phyloP scores from a whole-genome alignment of 1,140 invertebrate genomes.

The Lasaia peninsularis region DNA sequence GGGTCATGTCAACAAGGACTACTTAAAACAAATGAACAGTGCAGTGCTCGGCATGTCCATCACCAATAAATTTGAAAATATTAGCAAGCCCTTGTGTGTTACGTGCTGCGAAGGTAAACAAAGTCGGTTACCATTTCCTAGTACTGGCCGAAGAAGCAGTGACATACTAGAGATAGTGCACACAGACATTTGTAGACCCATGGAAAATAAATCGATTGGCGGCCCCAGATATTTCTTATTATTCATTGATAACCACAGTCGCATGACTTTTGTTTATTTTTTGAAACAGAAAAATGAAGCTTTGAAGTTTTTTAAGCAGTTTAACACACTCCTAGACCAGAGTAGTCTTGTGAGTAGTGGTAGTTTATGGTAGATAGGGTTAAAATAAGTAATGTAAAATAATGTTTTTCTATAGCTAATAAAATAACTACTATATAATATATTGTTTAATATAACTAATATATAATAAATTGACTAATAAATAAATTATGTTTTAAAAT shows the following conservation, averaged over 20 bases:
- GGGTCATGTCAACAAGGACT: slow-evolving; percentile 7
- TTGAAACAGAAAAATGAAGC: neutral
- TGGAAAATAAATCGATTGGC: neutral
- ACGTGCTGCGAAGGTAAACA: neutral
- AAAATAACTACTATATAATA: too few species aligned
- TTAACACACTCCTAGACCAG: neutral
- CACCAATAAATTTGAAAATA: neutral
- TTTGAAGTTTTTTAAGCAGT: neutral
- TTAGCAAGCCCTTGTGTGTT: neutral
- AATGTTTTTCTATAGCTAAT: too few species aligned
- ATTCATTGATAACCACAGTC: neutral
- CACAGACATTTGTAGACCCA: neutral
- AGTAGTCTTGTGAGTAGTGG: neutral
- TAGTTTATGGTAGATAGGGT: too few species aligned
- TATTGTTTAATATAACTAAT: too few species aligned
- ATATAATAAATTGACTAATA: too few species aligned
- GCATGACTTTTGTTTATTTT: slow-evolving; percentile 1
- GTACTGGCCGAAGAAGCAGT: neutral
- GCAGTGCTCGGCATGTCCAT: neutral
- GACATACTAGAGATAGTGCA: neutral
- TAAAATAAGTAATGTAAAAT: too few species aligned
- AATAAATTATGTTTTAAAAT: too few species aligned
- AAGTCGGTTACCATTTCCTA: too few species aligned
- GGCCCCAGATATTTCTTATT: neutral
- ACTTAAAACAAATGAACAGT: neutral